Percentiles rank a stretch among this genome's conserved stretches.
phyloP scores from a whole-genome alignment of 2,113 vertebrate species.

The Lepus europaeus region DNA sequence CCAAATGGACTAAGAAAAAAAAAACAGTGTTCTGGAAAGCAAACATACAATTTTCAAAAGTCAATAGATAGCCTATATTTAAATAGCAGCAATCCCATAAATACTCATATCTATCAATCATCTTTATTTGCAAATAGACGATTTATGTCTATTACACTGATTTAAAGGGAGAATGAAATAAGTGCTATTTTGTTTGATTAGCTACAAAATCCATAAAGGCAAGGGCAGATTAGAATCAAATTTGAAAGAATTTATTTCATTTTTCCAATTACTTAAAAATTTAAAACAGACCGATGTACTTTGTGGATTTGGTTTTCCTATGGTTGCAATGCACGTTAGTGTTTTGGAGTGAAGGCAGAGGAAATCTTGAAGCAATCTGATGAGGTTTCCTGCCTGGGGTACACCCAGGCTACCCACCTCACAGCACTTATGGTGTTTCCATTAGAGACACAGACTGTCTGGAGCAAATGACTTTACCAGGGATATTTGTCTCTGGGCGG shows the following conservation, averaged over 20 bases:
- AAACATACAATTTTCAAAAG: conserved; percentile 73
- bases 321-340: not conserved
- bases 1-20: conserved; percentile 54
- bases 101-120: conserved; percentile 64
- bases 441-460: conserved; percentile 66
- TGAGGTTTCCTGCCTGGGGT: conserved; percentile 75
- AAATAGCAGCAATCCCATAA: conserved; percentile 47
- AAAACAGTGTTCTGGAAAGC: conserved; percentile 76
- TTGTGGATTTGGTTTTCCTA: conserved; percentile 69
- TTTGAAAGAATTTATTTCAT: conserved; percentile 75
- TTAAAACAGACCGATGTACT: conserved; percentile 65
- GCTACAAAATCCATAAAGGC: conserved; percentile 79
- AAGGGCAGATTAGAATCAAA: conserved; percentile 78
- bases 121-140: conserved; percentile 72
- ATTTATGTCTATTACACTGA: not conserved
- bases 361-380: conserved; percentile 72
- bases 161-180: conserved; percentile 70
- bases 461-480: conserved; percentile 67
- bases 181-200: conserved; percentile 73
- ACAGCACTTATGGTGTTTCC: conserved; percentile 66
- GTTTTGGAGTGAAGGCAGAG: conserved; percentile 51
- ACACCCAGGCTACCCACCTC: conserved; percentile 49
- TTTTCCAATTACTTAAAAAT: conserved; percentile 84
- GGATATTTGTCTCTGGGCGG: conserved; percentile 41
- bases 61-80: conserved; percentile 70